Conservation (phyloP, 1,140 invertebrate species). For the Elysia chlorotica region DNA sequence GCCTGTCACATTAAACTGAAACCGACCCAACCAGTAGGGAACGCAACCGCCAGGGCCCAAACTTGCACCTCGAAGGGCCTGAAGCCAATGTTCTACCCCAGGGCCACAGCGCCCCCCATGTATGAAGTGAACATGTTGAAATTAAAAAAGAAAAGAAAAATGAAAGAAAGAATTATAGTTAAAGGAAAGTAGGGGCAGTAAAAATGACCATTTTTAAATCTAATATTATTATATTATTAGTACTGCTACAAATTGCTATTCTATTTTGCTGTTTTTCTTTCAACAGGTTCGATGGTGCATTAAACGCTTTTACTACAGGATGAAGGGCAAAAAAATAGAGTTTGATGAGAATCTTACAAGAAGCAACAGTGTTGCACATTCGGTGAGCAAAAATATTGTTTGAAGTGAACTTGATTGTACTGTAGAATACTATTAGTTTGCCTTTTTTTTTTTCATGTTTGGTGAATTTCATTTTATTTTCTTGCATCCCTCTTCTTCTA, state of each 20-base stretch:
- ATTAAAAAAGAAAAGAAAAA: not conserved
- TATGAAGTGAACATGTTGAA: not conserved
- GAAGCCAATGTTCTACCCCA: too few species aligned
- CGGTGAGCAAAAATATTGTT: slow-evolving; percentile 39
- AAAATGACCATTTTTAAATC: not conserved
- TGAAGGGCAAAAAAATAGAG: slow-evolving; percentile 84
- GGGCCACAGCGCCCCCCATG: too few species aligned
- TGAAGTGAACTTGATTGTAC: not conserved
- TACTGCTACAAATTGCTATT: too few species aligned
- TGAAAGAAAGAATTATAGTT: not conserved
- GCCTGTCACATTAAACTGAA: too few species aligned
- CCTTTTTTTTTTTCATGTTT: too few species aligned
- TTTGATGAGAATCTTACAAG: slow-evolving; percentile 61
- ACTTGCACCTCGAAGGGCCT: too few species aligned
- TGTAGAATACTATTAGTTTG: too few species aligned
- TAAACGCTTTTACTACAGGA: slow-evolving; percentile 62
- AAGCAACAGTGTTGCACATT: slow-evolving; percentile 55
- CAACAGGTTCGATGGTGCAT: slow-evolving; percentile 58
- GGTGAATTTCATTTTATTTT: not conserved
- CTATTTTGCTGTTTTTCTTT: too few species aligned
- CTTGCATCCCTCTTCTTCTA: not conserved
- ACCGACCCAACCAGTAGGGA: too few species aligned
- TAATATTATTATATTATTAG: too few species aligned
- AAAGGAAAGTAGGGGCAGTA: not conserved
- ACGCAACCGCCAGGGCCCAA: too few species aligned